Conservation (phyloP, 2,797 vertebrate genomes). For the Protosalanx chinensis region DNA sequence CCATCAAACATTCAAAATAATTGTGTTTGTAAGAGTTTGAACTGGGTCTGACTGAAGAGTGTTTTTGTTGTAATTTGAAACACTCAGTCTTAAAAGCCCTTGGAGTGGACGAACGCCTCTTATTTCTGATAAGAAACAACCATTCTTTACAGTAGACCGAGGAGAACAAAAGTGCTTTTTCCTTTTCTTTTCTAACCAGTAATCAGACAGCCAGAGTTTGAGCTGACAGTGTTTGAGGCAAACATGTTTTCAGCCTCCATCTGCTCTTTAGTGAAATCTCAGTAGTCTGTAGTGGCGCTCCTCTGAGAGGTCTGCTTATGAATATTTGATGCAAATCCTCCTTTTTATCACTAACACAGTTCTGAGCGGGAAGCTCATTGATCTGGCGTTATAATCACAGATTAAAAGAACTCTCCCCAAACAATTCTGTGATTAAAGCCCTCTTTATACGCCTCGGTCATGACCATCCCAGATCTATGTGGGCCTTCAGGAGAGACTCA, state of each 20-base stretch:
- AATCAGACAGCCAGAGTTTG: slow-evolving; percentile 32
- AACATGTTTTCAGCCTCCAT: slow-evolving; percentile 56
- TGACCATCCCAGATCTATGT: slow-evolving; percentile 51
- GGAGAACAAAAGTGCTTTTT: no score
- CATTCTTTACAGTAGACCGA: no score
- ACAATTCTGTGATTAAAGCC: slow-evolving; percentile 72
- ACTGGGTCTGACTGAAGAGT: slow-evolving; percentile 35
- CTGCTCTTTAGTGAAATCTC: slow-evolving; percentile 51
- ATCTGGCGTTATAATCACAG: slow-evolving; percentile 75
- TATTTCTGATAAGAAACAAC: no score
- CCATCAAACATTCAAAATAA: slow-evolving; percentile 91
- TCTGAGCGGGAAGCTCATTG: slow-evolving; percentile 69
- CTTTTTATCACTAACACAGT: slow-evolving; percentile 65
- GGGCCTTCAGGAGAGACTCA: slow-evolving; percentile 40
- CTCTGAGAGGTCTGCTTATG: slow-evolving; percentile 57
- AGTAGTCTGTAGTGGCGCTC: slow-evolving; percentile 56
- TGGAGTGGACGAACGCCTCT: no score
- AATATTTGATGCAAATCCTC: slow-evolving; percentile 77
- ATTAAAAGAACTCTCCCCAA: slow-evolving; percentile 71
- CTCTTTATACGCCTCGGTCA: slow-evolving; percentile 58
- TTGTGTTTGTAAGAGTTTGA: slow-evolving; percentile 77
- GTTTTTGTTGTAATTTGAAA: slow-evolving; percentile 29
- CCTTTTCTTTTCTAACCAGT: no score
- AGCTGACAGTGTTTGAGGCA: slow-evolving; percentile 45
- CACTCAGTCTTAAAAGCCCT: background rate